Evolutionary conservation across 2,888 invertebrate genomes (phyloP).

Genomic region (Eretmocerus hayati): DNA sequence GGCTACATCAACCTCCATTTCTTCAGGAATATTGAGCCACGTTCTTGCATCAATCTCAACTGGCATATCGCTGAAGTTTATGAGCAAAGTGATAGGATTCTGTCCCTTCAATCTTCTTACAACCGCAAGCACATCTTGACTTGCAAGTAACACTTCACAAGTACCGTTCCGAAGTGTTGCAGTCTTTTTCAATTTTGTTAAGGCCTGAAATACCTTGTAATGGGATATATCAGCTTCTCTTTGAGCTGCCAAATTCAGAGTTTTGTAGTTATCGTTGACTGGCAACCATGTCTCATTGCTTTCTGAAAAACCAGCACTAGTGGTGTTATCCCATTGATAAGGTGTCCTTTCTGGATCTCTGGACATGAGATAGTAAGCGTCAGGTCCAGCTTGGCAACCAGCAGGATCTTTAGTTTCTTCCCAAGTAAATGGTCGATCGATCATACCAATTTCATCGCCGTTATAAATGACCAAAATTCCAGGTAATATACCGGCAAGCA

Average conservation of each 20-base stretch:
- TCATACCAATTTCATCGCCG: conserved; percentile 82
- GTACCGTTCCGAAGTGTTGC: conserved; percentile 46
- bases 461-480: conserved; percentile 65
- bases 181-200: conserved; percentile 49
- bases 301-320: conserved; percentile 57
- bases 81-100: conserved; percentile 20
- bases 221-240: conserved; percentile 50
- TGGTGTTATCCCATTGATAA: conserved; percentile 57
- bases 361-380: conserved; percentile 52
- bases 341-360: conserved; percentile 64
- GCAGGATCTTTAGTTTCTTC: conserved; percentile 60
- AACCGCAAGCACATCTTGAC: conserved; percentile 25
- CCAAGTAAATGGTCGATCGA: conserved; percentile 58
- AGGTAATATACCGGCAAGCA: conserved; percentile 57
- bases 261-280: conserved; percentile 55
- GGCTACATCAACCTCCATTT: conserved; percentile 25
- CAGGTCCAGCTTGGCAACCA: conserved; percentile 59
- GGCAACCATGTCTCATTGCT: conserved; percentile 59
- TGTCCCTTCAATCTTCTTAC: conserved; percentile 19
- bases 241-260: conserved; percentile 55
- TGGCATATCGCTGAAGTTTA: conserved; percentile 23
- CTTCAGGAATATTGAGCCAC: conserved; percentile 26
- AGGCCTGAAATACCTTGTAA: conserved; percentile 37
- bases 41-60: conserved; percentile 24
- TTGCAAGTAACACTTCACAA: conserved; percentile 32